Evolutionary conservation across 35 echinoderm and acorn worm genomes (phyloP), one percentile per base, ranked within the genome.

Genomic region (Amphiura filiformis): DNA sequence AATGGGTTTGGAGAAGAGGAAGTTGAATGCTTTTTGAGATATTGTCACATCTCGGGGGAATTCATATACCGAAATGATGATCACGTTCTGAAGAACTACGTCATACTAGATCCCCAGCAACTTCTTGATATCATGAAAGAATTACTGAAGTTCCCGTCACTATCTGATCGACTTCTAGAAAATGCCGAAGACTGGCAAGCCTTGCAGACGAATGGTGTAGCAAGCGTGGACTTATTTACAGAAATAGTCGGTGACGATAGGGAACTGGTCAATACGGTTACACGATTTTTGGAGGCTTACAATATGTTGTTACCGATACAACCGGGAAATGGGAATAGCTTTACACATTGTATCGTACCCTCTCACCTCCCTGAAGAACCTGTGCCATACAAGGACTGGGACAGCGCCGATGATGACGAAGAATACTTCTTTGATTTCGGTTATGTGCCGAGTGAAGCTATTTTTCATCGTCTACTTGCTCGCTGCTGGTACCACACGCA

Each of bases 11-110:
- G 36, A 0, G 9, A 37, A n/a, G 35, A 0, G 9, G 64, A 78
- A 2, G 15, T 87, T 15, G 23, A 42, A 26, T 17, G 36, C 41
- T 34, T 88, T 34, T 47, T 88, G 20, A 13, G 23, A 41, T 20
- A 34, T 35, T 35, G 78, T 18, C 40, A 88, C 41, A 26, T 38
- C 22, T 56, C 86, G 4, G 86, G 86, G 22, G 86, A 88, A 11
- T 34, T 88, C 28, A 88, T 88, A 39, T 88, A 88, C 44, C 76
- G 77, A 57, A 14, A 78, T 34, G 86, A 88, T 37, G 86, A 88
- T 80, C 23, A 79, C 14, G 36, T 80, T 15, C 30, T 88, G 31
- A 80, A 80, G 15, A 22, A 56, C 20, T 80, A 52, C 81, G 86
- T 88, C 32, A 56, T 88, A 11, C 32, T 88, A 79, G 35, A 49